These are phyloP conservation scores for Drosophila neotestacea DNA, from an alignment of 2,888 invertebrate species.

Conservation along the genomic window DNA sequence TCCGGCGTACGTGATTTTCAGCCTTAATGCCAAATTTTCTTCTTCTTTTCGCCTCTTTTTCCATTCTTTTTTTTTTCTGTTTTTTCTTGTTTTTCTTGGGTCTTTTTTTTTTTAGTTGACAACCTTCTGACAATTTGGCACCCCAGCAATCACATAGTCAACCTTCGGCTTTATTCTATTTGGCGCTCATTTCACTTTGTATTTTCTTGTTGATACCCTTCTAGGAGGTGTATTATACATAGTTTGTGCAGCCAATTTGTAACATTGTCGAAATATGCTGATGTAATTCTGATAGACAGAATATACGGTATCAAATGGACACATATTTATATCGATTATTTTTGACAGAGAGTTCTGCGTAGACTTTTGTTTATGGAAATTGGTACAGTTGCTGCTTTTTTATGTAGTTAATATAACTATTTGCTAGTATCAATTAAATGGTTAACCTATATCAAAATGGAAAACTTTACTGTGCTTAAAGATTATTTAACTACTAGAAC, in stretches of 20 bases:
- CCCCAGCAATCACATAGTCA: slow-evolving; percentile 58
- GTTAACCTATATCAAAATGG: too few species aligned
- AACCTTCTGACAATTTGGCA: slow-evolving; percentile 75
- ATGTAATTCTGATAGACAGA: too few species aligned
- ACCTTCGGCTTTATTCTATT: slow-evolving; percentile 61
- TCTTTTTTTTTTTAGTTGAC: slow-evolving; percentile 58
- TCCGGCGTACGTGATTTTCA: slow-evolving; percentile 83
- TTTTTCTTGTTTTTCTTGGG: slow-evolving; percentile 1
- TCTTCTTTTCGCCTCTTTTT: slow-evolving; percentile 2
- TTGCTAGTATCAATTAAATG: too few species aligned
- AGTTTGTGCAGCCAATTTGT: not conserved
- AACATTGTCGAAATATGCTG: not conserved
- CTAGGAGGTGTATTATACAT: not conserved
- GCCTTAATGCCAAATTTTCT: slow-evolving; percentile 66
- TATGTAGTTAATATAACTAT: too few species aligned
- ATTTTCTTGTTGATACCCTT: slow-evolving; percentile 33
- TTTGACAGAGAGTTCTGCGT: too few species aligned
- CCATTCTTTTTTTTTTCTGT: not conserved
- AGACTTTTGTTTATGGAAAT: too few species aligned
- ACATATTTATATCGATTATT: too few species aligned
- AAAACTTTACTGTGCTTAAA: too few species aligned
- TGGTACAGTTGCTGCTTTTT: too few species aligned
- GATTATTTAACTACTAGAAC: too few species aligned
- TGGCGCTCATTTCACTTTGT: slow-evolving; percentile 62
- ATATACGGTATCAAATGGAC: too few species aligned